These are phyloP conservation scores for Holacanthus passer DNA, from an alignment of 2,113 vertebrate genomes.

Conservation along the genomic window DNA sequence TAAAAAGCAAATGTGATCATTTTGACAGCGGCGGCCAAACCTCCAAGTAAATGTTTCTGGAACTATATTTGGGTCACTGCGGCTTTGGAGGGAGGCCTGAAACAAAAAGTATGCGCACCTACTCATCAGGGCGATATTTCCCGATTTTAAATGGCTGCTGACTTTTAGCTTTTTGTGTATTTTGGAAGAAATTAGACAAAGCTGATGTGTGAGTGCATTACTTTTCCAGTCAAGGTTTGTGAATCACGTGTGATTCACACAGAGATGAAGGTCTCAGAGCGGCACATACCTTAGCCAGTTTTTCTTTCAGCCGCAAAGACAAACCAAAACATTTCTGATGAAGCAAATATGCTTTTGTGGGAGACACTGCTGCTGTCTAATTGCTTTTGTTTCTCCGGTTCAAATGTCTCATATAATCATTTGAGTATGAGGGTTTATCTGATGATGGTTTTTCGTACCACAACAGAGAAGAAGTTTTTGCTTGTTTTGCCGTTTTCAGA, in stretches of 20 bases:
- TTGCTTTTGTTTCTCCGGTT: conserved; percentile 26
- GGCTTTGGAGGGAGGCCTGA: conserved; percentile 60
- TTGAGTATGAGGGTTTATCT: conserved; percentile 39
- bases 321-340: conserved; percentile 32
- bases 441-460: conserved; percentile 16
- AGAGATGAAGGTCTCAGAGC: neutral
- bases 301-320: conserved; percentile 6
- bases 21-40: conserved; percentile 56
- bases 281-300: neutral
- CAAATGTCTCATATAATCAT: conserved; percentile 21
- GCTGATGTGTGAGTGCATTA: conserved; percentile 25
- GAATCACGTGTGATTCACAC: conserved; percentile 44
- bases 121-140: conserved; percentile 40
- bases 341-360: conserved; percentile 18
- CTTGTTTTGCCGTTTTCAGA: neutral
- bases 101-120: conserved; percentile 31
- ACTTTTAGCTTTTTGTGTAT: conserved; percentile 55
- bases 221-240: conserved; percentile 34
- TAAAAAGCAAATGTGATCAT: conserved; percentile 59
- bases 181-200: conserved; percentile 52
- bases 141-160: conserved; percentile 54
- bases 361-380: conserved; percentile 6
- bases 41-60: conserved; percentile 53
- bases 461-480: conserved; percentile 6
- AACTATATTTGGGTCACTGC: conserved; percentile 62